Base-by-base conservation (phyloP, 2,888 invertebrate genomes). In the Coremacera marginata region DNA sequence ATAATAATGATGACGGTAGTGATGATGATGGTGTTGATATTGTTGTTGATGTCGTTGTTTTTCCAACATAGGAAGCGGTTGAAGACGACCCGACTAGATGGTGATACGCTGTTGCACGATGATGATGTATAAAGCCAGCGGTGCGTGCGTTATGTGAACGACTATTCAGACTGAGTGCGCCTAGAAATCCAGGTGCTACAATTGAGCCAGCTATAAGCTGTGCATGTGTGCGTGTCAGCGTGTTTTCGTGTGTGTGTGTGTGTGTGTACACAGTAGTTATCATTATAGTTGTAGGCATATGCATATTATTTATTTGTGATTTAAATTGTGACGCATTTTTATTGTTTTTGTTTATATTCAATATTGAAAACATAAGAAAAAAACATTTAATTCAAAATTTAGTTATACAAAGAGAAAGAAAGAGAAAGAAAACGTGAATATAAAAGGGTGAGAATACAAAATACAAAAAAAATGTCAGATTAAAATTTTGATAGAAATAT, bases 131-230 rank as follows among this genome's bases (percentile, higher is more conserved):
- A 60, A 80, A 80, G 80, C 84, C 83, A 67, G 80, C 79, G 70
- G 81, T 79, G 74, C 82, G 82, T 55, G 88, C 81, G 82, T 85
- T 87, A 80, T 88, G 88, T 68, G 88, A 84, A 77, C 88, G 88
- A 82, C 83, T 87, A 80, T 88, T 87, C 79, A 88, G 86, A 77
- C 88, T 84, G 73, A 88, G 82, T 55, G 87, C 88, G 78, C 88
- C 87, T 80, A 87, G 83, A 82, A 88, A 88, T 85, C 88, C 88
- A 65, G 88, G 89, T 76, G 88, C 88, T 76, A 88, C 86, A 82
- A 88, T 87, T 60, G 89, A 88, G 80, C 88, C 89, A 80, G 89
- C 87, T 80, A 88, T 87, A 80, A 88, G 85, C 88, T 88, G 83
- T 81, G 76, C 79, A 75, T 77, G 68, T 78, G 72, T 37, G 71